A percentile compares a stretch with the other conserved stretches of the same genome.
Evolutionary conservation across 2,797 vertebrate genomes (phyloP).

Genomic region (Paratrypauchen microcephalus): DNA sequence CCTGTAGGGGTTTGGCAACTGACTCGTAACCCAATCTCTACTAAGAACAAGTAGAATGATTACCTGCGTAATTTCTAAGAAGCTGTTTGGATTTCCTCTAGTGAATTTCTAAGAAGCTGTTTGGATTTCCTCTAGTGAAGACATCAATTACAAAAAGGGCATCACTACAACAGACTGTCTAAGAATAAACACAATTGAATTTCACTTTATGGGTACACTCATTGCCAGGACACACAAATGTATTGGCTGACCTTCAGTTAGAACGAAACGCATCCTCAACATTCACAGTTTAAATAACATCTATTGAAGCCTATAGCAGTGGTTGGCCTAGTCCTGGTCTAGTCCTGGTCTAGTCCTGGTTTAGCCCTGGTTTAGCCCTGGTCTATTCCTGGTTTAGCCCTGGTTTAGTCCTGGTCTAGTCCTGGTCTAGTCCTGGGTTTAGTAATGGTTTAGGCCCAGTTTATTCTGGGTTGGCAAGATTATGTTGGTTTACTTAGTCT

Average conservation of each 20-base stretch:
- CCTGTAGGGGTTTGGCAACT: not conserved
- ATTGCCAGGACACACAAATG: not conserved
- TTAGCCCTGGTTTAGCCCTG: too few species aligned
- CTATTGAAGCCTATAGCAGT: not conserved
- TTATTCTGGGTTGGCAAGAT: too few species aligned
- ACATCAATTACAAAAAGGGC: conserved; percentile 5
- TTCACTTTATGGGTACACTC: conserved; percentile 1
- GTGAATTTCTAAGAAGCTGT: conserved; percentile 1
- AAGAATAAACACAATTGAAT: conserved; percentile 12
- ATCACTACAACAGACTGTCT: not conserved
- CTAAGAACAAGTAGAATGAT: conserved; percentile 5
- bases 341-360: not conserved
- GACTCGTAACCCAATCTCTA: not conserved
- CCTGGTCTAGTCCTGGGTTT: too few species aligned
- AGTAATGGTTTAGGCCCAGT: too few species aligned
- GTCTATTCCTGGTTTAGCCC: too few species aligned
- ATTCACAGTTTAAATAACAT: not conserved
- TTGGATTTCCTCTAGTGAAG: not conserved
- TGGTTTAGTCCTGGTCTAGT: too few species aligned
- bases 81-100: not conserved
- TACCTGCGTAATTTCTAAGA: not conserved
- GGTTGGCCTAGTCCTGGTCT: not conserved
- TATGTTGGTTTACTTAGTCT: too few species aligned
- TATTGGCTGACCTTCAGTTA: not conserved
- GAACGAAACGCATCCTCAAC: not conserved